Evolutionary conservation across 2,797 vertebrate species (phyloP).

Genomic region (Perodicticus potto): DNA sequence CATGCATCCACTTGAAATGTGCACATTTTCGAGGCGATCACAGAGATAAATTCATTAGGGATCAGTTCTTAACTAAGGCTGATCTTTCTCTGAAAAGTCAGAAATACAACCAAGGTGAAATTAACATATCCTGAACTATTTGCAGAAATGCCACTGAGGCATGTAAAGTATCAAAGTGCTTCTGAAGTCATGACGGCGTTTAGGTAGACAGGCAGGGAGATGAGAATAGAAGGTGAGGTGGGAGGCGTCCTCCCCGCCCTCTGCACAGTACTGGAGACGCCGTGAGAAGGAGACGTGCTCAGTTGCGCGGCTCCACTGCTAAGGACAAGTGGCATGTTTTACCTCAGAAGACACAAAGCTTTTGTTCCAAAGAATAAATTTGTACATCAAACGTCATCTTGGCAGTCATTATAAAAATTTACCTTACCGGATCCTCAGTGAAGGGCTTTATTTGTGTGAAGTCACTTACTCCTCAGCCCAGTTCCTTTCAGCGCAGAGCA

Average conservation of each 20-base stretch:
- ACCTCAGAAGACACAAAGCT: not conserved
- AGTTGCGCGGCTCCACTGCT: not conserved
- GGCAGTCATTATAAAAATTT: constrained; percentile 10
- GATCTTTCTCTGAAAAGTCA: constrained; percentile 63
- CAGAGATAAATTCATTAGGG: constrained; percentile 52
- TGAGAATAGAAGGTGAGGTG: constrained; percentile 78
- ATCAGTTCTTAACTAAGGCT: constrained; percentile 62
- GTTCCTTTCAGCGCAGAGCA: not conserved
- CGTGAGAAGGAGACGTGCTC: not conserved
- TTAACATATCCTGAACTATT: constrained; percentile 81
- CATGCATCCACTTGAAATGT: constrained; percentile 51
- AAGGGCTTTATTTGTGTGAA: not conserved
- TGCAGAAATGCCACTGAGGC: constrained; percentile 75
- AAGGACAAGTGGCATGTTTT: not conserved
- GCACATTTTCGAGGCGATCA: constrained; percentile 57
- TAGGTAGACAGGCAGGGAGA: constrained; percentile 76
- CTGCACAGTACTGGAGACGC: not conserved
- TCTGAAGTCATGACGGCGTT: constrained; percentile 74
- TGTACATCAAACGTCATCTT: not conserved
- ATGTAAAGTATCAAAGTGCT: constrained; percentile 71
- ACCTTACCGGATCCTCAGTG: not conserved
- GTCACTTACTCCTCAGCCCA: not conserved
- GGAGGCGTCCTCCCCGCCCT: constrained; percentile 68
- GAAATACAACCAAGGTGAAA: constrained; percentile 67
- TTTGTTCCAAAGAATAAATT: not conserved